Percentiles rank a stretch among this genome's conserved stretches.
phyloP scores from a whole-genome alignment of 2,888 invertebrate genomes.

The Nomada hirtipes region DNA sequence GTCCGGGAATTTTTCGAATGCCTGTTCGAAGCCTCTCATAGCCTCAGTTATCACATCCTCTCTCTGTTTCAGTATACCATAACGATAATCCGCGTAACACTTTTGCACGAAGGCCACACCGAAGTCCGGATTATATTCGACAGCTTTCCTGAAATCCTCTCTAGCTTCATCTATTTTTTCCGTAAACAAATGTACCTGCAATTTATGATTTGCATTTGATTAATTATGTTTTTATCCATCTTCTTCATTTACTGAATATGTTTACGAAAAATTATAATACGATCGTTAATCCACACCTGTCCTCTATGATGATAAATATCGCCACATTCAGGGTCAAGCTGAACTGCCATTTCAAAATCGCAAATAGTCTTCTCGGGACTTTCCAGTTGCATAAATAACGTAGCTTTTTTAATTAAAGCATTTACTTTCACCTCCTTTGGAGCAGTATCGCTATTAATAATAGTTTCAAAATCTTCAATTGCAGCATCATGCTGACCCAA shows the following conservation, averaged over 20 bases:
- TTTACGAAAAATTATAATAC: neutral
- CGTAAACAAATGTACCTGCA: slow-evolving; percentile 91
- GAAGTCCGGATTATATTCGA: slow-evolving; percentile 92
- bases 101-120: slow-evolving; percentile 95
- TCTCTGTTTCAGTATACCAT: slow-evolving; percentile 88
- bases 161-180: slow-evolving; percentile 93
- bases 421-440: slow-evolving; percentile 90
- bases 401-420: slow-evolving; percentile 95
- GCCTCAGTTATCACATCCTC: slow-evolving; percentile 88
- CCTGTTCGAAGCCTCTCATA: slow-evolving; percentile 90
- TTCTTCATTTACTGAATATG: neutral
- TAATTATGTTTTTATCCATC: slow-evolving; percentile 23
- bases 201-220: slow-evolving; percentile 29
- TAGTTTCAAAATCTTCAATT: slow-evolving; percentile 89
- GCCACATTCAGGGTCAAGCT: slow-evolving; percentile 91
- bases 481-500: slow-evolving; percentile 91
- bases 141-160: slow-evolving; percentile 92
- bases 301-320: slow-evolving; percentile 98
- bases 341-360: slow-evolving; percentile 92
- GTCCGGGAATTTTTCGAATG: slow-evolving; percentile 91
- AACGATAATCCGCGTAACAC: slow-evolving; percentile 94
- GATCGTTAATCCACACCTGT: slow-evolving; percentile 84
- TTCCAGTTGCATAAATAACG: slow-evolving; percentile 92
- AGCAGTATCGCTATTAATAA: slow-evolving; percentile 88
- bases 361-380: slow-evolving; percentile 90